Base-by-base conservation (phyloP, 2,888 invertebrate genomes). In the Folsomia manolachei region DNA sequence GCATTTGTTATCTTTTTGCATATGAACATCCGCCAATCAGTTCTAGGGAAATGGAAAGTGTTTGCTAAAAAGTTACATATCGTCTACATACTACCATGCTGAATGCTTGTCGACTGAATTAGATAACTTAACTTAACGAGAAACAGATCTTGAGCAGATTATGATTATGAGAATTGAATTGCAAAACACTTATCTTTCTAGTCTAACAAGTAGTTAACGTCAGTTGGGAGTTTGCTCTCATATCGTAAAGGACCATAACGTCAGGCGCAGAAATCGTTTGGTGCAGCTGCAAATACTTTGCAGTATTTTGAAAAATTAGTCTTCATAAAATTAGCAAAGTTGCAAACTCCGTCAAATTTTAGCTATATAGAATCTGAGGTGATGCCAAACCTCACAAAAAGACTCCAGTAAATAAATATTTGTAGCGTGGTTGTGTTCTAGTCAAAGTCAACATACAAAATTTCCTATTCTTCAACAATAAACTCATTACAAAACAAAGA, bases 401-500 rank as follows among this genome's bases (percentile, higher is more conserved):
- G n/a, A 39, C 39, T 39, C 39, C 14, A 39, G 39, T 39, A 9
- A 4, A 39, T 39, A 39, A 39, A 39, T 9, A 39, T 9, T 39
- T 14, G 4, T 39, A 39, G 60, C 60, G 60, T n/a, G n/a, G n/a
- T 21, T 60, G 60, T 60, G 60, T 68, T 68, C 24, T 26, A 53
- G 9, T 23, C 52, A 66, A 21, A 66, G 24, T 24, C 21, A n/a
- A n/a, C n/a, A n/a, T n/a, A 52, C 66, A 39, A 27, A 23, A 67
- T 53, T 66, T 19, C 1, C n/a, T 14, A 52, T 60, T 23, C 39
- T 14, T 39, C 14, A 60, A 60, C 26, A 24, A 18, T 18, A 19
- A 69, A 56, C 69, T 69, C 27, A 60, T 62, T 60, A 39, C 19
- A 69, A 56, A n/a, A 4, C 4, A 39, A 39, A 4, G 39, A 39